Evolutionary conservation across 2,888 invertebrate genomes (phyloP), one percentile per base, ranked within the genome.

Genomic region (Corythucha ciliata): DNA sequence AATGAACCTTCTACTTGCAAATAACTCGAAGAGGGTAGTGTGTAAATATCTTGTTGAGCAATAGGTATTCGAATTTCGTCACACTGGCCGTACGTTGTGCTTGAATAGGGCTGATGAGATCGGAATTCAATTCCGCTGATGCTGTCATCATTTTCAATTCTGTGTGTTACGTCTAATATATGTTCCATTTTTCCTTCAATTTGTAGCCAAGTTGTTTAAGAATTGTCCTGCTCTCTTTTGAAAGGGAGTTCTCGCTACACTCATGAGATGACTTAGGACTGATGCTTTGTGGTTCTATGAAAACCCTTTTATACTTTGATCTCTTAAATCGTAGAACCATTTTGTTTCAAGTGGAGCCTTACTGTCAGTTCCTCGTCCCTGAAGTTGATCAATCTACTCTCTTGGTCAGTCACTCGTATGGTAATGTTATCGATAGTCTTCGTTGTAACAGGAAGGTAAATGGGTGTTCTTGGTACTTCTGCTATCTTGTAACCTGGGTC

Each of bases 41-140:
- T 59, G 54, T 60, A 62, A 21, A 61, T 48, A 55, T 65, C 63
- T 42, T 60, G 58, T 32, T 63, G 60, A 57, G 64, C 60, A 32
- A 64, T 60, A 18, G 62, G 60, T 41, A 65, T 64, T 20, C 63
- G 48, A 25, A 64, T 63, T 60, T 64, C 62, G 64, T 64, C 64
- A 55, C 61, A 66, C 41, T 62, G 60, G 49, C 64, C 58, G 46
- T 55, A 58, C 36, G 53, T 55, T 24, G 56, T 52, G 14, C 57
- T 48, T 42, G 60, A 50, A 54, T 63, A 63, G 45, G 63, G 63
- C 53, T 58, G 57, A 57, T 64, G 62, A 16, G 57, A 58, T 44
- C 61, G 63, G 32, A 33, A 49, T 39, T 39, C 40, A 18, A 20
- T 20, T n/a, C 21, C 8, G n/a, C n/a, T 39, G 32, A 54, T 29